Evolutionary conservation across 2,888 invertebrate genomes (phyloP).

Genomic region (Oxycera nigricornis): DNA sequence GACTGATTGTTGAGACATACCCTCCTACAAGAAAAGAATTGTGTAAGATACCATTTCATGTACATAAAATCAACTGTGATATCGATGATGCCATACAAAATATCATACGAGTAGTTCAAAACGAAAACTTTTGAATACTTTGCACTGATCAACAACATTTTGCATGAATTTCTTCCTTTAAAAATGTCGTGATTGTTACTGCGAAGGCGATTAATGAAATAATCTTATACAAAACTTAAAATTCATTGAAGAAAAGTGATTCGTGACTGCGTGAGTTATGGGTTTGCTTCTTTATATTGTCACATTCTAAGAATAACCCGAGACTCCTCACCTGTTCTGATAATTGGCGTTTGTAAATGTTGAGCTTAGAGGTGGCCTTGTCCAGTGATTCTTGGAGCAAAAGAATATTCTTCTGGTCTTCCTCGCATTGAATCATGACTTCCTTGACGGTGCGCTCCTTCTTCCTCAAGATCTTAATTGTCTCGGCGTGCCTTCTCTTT

Average conservation of each 20-base stretch:
- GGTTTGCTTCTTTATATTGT: too few species aligned
- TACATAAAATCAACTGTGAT: background rate
- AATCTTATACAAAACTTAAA: too few species aligned
- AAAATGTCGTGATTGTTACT: too few species aligned
- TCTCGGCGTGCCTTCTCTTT: conserved; percentile 95
- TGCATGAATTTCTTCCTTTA: too few species aligned
- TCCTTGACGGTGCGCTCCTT: conserved; percentile 98
- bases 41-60: background rate
- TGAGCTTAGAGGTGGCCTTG: conserved; percentile 85
- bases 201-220: too few species aligned
- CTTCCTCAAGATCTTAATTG: conserved; percentile 96
- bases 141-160: too few species aligned
- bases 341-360: conserved; percentile 95
- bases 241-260: too few species aligned
- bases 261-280: too few species aligned
- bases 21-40: conserved; percentile 71
- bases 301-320: too few species aligned
- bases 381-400: conserved; percentile 91
- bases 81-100: too few species aligned
- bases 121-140: too few species aligned
- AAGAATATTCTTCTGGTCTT: conserved; percentile 94
- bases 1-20: conserved; percentile 89
- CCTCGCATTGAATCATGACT: conserved; percentile 92
- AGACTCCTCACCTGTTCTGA: conserved; percentile 85
- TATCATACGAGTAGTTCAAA: too few species aligned